Evolutionary conservation across 2,113 vertebrate genomes (phyloP).

Genomic region (Pseudonaja textilis): DNA sequence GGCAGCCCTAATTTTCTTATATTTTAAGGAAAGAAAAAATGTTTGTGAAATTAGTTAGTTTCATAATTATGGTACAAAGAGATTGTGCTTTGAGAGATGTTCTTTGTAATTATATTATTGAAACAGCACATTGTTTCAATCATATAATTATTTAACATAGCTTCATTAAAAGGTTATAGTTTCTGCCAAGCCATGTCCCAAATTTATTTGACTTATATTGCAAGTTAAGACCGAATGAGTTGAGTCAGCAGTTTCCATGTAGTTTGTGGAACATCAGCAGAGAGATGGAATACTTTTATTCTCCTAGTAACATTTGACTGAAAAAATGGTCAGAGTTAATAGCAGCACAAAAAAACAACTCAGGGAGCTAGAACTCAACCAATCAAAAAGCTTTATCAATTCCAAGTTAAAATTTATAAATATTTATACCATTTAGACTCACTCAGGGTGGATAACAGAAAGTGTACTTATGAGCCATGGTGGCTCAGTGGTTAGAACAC

Average conservation of each 20-base stretch:
- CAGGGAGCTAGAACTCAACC: background rate
- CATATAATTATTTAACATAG: background rate
- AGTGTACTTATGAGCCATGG: too few species aligned
- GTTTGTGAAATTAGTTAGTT: background rate
- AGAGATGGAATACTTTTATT: too few species aligned
- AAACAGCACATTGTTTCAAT: too few species aligned
- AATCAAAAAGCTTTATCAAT: background rate
- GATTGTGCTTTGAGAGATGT: background rate
- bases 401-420: background rate
- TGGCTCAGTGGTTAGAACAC: too few species aligned
- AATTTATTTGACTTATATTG: background rate
- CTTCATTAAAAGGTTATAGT: too few species aligned
- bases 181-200: background rate
- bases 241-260: background rate
- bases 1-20: background rate
- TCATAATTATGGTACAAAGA: background rate
- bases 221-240: background rate
- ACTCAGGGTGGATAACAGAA: too few species aligned
- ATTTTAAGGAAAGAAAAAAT: background rate
- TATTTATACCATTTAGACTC: background rate
- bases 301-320: background rate
- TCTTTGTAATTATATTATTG: background rate
- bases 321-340: background rate
- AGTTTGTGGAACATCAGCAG: background rate
- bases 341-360: background rate